These are phyloP conservation scores for Paradoxurus hermaphroditus DNA, from an alignment of 2,113 vertebrate species.

Conservation along the genomic window DNA sequence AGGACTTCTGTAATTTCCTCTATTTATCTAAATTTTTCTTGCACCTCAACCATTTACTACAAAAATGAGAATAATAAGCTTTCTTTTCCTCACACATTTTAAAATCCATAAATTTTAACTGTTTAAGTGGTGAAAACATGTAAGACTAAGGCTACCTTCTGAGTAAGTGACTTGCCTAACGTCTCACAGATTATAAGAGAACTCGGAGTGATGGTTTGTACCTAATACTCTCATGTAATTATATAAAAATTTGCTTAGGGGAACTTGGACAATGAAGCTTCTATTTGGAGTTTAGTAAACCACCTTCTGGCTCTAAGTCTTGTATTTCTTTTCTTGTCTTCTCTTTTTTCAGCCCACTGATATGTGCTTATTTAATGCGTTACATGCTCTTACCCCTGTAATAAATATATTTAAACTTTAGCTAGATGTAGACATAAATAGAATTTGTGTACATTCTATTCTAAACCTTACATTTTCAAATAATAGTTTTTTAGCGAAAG, in stretches of 20 bases:
- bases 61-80: not conserved
- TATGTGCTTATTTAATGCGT: not conserved
- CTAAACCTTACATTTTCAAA: not conserved
- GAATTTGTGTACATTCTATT: not conserved
- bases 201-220: not conserved
- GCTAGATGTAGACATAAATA: not conserved
- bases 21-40: not conserved
- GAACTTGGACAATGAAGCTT: not conserved
- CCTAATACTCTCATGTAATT: not conserved
- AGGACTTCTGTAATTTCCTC: not conserved
- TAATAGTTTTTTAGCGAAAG: not conserved
- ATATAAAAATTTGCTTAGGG: not conserved
- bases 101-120: not conserved
- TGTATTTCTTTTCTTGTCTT: not conserved
- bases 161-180: slow-evolving; percentile 44
- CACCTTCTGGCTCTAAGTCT: not conserved
- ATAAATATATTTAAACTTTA: not conserved
- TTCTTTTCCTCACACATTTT: not conserved
- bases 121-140: not conserved
- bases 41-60: not conserved
- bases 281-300: slow-evolving; percentile 4
- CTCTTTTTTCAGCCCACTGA: not conserved
- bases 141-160: not conserved
- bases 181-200: not conserved
- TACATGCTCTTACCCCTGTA: not conserved